phyloP scores from a whole-genome alignment of 2,888 invertebrate species.

The Lasius fuliginosus region DNA sequence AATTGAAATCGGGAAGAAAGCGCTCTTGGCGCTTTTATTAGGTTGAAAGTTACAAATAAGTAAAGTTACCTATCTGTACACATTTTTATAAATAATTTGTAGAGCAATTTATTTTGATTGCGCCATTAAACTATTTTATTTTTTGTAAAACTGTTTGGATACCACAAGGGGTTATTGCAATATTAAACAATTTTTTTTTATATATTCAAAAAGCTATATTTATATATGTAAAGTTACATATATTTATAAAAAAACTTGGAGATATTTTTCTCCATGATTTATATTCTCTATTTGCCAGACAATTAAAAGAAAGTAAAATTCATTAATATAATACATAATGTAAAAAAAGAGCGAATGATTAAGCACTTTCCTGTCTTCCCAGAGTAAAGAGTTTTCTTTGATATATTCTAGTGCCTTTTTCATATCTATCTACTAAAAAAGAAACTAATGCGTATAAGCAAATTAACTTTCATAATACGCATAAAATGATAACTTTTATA shows the following conservation, averaged over 20 bases:
- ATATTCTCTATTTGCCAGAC: neutral
- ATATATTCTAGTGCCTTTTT: slow-evolving; percentile 58
- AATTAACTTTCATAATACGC: slow-evolving; percentile 34
- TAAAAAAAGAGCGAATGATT: slow-evolving; percentile 8
- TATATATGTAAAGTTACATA: neutral
- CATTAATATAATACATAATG: neutral
- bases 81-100: neutral
- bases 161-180: slow-evolving; percentile 46
- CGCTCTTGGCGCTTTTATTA: neutral
- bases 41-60: neutral
- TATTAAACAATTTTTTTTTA: slow-evolving; percentile 59
- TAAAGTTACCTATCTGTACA: neutral
- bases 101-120: neutral
- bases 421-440: slow-evolving; percentile 51
- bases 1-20: neutral
- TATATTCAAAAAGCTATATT: neutral
- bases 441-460: slow-evolving; percentile 34
- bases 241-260: neutral
- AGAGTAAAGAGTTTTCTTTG: slow-evolving; percentile 42
- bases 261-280: neutral
- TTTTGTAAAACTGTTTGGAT: slow-evolving; percentile 21
- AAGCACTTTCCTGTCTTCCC: slow-evolving; percentile 60
- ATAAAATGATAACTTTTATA: slow-evolving; percentile 46
- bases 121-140: neutral
- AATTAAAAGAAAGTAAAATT: neutral